Evolutionary conservation across 23 tunicate genomes (phyloP), one percentile per base, ranked within the genome.

Genomic region (Oikopleura dioica): DNA sequence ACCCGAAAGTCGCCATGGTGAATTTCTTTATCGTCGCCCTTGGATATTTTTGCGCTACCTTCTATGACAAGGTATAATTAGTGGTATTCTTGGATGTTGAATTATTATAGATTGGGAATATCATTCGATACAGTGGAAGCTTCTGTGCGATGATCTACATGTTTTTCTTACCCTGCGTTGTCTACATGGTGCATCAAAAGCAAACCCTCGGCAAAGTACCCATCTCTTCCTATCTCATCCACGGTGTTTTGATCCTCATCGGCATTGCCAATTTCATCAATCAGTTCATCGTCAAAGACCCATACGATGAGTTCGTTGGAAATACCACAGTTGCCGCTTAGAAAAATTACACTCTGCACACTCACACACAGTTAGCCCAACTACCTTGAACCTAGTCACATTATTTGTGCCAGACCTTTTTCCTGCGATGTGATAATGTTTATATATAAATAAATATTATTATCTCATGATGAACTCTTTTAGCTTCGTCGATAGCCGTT

Each of bases 231-330:
- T 37, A 78, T 38, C 58, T 79, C 38, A 16, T 81, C 21, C 95
- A 88, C 76, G 36, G 69, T 38, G 23, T 76, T 34, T 81, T 88
- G 37, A 88, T 88, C 50, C 24, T 81, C 35, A 36, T 88, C 21
- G 95, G 95, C 26, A 59, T 83, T 35, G 77, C 77, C 1, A 88
- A 88, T 76, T 88, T 88, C 68, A 38, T 88, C 44, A 77, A 83
- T 35, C 95, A 88, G 51, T 88, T 88, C 76, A 28, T 83, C 33
- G 83, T 83, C 95, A 28, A 77, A 44, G 55, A n/a, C n/a, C n/a
- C n/a, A n/a, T n/a, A n/a, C n/a, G n/a, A n/a, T n/a, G n/a, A n/a
- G n/a, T n/a, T n/a, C n/a, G n/a, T n/a, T n/a, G n/a, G n/a, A n/a
- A n/a, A n/a, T n/a, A n/a, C n/a, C n/a, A n/a, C n/a, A n/a, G n/a